A percentile compares a stretch with the other conserved stretches of the same genome.
Conservation (phyloP, 1,140 invertebrate genomes). For the Psix sp. region DNA sequence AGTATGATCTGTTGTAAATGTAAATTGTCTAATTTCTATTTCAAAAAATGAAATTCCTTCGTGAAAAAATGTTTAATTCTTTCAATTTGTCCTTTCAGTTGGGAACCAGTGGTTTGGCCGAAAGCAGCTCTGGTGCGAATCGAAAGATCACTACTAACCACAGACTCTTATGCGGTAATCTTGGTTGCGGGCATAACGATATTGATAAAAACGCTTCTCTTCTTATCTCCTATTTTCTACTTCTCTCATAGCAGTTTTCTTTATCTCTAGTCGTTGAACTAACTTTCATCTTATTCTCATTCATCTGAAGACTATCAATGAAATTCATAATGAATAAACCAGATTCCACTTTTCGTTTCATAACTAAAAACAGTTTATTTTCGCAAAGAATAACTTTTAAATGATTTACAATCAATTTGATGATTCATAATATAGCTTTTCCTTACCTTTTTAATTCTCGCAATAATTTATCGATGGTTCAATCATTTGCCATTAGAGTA, state of each 20-base stretch:
- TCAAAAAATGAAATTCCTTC: no score
- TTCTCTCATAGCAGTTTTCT: constrained; percentile 39
- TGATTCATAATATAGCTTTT: no score
- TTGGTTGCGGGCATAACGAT: constrained; percentile 77
- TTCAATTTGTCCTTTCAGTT: constrained; percentile 67
- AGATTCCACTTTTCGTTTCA: constrained; percentile 8
- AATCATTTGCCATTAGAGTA: no score
- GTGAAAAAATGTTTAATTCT: no score
- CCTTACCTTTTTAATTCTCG: constrained; percentile 2
- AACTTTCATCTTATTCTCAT: constrained; percentile 31
- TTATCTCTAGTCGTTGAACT: constrained; percentile 39
- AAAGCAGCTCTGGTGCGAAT: constrained; percentile 78
- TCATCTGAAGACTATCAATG: not conserved
- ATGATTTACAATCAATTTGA: no score
- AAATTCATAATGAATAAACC: constrained; percentile 8
- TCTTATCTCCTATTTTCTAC: constrained; percentile 55
- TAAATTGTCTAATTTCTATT: no score
- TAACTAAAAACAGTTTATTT: no score
- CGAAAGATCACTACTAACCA: constrained; percentile 78
- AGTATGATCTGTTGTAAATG: no score
- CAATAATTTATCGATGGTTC: constrained; percentile 5
- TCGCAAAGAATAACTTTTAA: no score
- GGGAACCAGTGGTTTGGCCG: constrained; percentile 75
- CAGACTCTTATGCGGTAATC: constrained; percentile 78
- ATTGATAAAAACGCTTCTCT: constrained; percentile 70